Conservation (phyloP, 2,797 vertebrate species). For the Hippocampus kuda region DNA sequence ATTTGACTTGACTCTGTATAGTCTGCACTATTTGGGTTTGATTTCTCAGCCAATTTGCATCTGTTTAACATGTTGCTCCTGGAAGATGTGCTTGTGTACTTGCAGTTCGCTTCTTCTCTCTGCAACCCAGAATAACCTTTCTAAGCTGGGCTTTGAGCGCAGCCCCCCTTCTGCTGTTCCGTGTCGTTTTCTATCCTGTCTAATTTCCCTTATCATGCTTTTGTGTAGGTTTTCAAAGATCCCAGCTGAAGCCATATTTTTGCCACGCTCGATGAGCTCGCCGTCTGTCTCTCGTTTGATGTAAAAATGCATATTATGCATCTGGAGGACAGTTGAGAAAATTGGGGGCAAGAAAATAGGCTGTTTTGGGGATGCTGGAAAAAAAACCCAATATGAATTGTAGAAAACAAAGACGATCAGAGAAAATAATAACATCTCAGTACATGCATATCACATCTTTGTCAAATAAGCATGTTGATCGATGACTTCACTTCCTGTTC, state of each 20-base stretch:
- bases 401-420: no score
- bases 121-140: slow-evolving; percentile 22
- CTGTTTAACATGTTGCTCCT: background rate
- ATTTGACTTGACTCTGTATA: background rate
- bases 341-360: background rate
- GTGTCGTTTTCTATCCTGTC: background rate
- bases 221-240: slow-evolving; percentile 27
- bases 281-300: slow-evolving; percentile 24
- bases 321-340: slow-evolving; percentile 4
- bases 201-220: slow-evolving; percentile 16
- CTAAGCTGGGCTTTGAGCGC: slow-evolving; percentile 7
- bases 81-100: slow-evolving; percentile 5
- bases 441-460: background rate
- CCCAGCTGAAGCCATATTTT: slow-evolving; percentile 15
- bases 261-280: slow-evolving; percentile 19
- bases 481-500: background rate
- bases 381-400: background rate
- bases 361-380: background rate
- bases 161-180: slow-evolving; percentile 6
- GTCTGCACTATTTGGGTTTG: background rate
- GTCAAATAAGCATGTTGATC: background rate
- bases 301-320: slow-evolving; percentile 28
- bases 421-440: background rate
- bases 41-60: slow-evolving; percentile 2
- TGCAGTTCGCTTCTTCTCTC: slow-evolving; percentile 9